These are phyloP conservation scores for Herpailurus yagouaroundi DNA, from an alignment of 2,113 vertebrate species.

Conservation along the genomic window DNA sequence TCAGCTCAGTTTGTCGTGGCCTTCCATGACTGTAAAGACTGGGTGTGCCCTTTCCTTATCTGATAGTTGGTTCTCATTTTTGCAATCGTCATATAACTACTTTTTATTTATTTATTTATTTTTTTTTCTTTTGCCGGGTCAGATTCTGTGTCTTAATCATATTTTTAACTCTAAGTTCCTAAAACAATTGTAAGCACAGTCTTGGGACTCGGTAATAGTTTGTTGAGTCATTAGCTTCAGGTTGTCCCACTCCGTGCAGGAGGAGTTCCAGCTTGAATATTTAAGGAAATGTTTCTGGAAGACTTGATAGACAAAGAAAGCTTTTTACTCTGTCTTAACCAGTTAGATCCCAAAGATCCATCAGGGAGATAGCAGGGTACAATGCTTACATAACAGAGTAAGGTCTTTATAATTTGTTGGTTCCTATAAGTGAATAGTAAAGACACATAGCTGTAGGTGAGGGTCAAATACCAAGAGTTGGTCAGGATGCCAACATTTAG, in stretches of 20 bases:
- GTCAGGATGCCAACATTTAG: neutral
- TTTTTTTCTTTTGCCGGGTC: neutral
- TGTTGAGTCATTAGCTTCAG: neutral
- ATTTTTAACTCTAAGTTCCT: neutral
- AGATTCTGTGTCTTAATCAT: neutral
- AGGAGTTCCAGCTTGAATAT: neutral
- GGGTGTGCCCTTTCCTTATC: neutral
- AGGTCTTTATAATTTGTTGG: neutral
- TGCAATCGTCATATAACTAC: neutral
- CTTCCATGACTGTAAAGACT: neutral
- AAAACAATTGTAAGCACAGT: neutral
- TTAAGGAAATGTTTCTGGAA: neutral
- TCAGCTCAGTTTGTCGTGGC: neutral
- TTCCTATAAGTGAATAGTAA: neutral
- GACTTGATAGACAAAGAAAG: neutral
- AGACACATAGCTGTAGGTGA: neutral
- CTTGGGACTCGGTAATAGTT: neutral
- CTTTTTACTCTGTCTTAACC: neutral
- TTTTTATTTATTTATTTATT: neutral
- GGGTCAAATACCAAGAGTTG: neutral
- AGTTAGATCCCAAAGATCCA: neutral
- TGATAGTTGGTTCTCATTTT: neutral
- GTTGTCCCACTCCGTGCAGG: neutral
- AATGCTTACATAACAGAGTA: neutral
- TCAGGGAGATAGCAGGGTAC: neutral